These are phyloP conservation scores for Apistogramma diplotaenia DNA, from an alignment of 2,113 vertebrate genomes.

Conservation along the genomic window DNA sequence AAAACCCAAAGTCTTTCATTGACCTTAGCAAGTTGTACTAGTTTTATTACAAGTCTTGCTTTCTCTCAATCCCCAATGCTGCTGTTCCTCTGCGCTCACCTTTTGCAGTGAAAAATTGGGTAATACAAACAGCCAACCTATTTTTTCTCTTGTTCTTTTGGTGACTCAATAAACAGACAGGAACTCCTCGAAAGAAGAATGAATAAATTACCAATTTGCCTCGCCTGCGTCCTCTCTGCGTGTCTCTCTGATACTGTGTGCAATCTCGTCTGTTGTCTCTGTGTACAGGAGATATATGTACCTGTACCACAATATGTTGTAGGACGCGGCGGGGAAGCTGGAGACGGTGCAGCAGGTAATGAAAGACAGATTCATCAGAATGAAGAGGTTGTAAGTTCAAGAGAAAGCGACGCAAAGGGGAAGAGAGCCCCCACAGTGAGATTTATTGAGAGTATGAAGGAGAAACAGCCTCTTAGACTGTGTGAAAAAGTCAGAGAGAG, in stretches of 20 bases:
- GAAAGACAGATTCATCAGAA: slow-evolving; percentile 32
- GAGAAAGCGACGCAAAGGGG: not conserved
- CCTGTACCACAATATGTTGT: not conserved
- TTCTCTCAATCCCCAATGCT: not conserved
- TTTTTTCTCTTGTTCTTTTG: not conserved
- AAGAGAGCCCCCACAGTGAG: not conserved
- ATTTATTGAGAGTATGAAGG: not conserved
- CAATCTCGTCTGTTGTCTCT: slow-evolving; percentile 15
- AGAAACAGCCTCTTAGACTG: not conserved
- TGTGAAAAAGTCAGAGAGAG: not conserved
- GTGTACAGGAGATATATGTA: not conserved
- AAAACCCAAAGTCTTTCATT: not conserved
- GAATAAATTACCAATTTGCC: not conserved
- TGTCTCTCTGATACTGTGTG: not conserved
- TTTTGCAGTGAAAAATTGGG: not conserved
- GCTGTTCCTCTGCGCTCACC: not conserved
- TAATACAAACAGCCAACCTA: not conserved
- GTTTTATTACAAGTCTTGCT: not conserved
- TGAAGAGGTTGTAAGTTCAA: not conserved
- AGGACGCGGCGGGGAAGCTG: not conserved
- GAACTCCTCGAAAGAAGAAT: not conserved
- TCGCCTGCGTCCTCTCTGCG: not conserved
- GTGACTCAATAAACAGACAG: not conserved
- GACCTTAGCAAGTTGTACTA: not conserved
- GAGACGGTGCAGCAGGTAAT: not conserved